A percentile compares a stretch with the other conserved stretches of the same genome.
These are phyloP conservation scores for Calidris pugnax DNA, from an alignment of 2,113 vertebrate genomes.

Conservation along the genomic window DNA sequence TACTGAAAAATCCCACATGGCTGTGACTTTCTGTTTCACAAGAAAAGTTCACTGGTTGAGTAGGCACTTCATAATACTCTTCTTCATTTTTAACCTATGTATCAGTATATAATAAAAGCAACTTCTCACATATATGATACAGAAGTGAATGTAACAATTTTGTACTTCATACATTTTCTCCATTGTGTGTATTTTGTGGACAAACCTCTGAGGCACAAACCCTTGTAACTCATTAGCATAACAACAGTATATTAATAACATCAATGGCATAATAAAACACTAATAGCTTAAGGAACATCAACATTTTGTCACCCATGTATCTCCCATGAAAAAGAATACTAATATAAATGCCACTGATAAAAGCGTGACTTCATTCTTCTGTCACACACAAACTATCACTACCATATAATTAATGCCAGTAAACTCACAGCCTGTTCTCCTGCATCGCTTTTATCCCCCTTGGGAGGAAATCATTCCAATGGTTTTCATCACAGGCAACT, in stretches of 20 bases:
- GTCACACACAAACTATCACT: background rate
- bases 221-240: background rate
- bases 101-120: background rate
- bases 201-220: background rate
- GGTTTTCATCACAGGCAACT: background rate
- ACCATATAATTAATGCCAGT: conserved; percentile 16
- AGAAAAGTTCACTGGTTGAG: background rate
- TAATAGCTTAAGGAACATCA: conserved; percentile 5
- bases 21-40: background rate
- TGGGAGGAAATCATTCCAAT: background rate
- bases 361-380: conserved; percentile 14
- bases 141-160: background rate
- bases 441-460: background rate
- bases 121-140: background rate
- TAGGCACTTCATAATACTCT: background rate
- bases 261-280: background rate
- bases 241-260: background rate
- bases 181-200: background rate
- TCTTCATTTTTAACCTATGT: background rate
- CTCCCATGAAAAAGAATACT: background rate
- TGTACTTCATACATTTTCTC: background rate
- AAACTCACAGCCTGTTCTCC: background rate
- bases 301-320: conserved; percentile 11
- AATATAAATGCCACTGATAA: background rate
- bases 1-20: background rate